Evolutionary conservation across 2,888 invertebrate genomes (phyloP), one percentile per base, ranked within the genome.

Genomic region (Macrophya alboannulata): DNA sequence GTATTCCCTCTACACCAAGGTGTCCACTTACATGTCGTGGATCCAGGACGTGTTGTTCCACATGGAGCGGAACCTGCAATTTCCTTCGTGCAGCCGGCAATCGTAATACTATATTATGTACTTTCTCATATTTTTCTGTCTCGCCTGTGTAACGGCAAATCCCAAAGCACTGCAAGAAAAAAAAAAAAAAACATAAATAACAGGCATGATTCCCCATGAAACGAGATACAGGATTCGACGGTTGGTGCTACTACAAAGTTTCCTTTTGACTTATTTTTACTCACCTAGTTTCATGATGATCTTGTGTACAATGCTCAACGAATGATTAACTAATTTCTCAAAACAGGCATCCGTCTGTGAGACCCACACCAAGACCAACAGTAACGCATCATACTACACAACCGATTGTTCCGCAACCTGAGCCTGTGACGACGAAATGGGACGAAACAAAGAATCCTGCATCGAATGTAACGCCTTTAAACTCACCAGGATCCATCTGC

Each of bases 1-100:
- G 4, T 94, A 93, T 86, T 90, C 93, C n/a, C 88, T 94, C n/a
- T 94, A 93, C 79, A 94, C 94, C 2, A 87, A 87, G 87, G 86
- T 94, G 51, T 91, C 92, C 0, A 87, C 77, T 37, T 92, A 94
- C 85, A 90, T 92, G 40, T 45, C 74, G 4, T 93, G 92, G 93
- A 90, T 93, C 85, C 90, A 91, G 86, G 88, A 91, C 25, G 88
- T 92, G 17, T 89, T 92, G 37, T 79, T 87, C 0, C 88, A 85
- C 51, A 68, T 92, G 43, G 89, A 91, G n/a, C 77, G 55, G 0
- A 21, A 74, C 12, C n/a, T n/a, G 21, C 31, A 3, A 45, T 45
- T 45, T 17, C 45, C 72, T 45, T 45, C 45, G 6, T 43, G 72
- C 72, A 45, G 3, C 25, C 21, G 43, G 9, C 8, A 74, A 21